These are phyloP conservation scores for Gerris buenoi DNA, from an alignment of 1,140 invertebrate species.

Conservation along the genomic window DNA sequence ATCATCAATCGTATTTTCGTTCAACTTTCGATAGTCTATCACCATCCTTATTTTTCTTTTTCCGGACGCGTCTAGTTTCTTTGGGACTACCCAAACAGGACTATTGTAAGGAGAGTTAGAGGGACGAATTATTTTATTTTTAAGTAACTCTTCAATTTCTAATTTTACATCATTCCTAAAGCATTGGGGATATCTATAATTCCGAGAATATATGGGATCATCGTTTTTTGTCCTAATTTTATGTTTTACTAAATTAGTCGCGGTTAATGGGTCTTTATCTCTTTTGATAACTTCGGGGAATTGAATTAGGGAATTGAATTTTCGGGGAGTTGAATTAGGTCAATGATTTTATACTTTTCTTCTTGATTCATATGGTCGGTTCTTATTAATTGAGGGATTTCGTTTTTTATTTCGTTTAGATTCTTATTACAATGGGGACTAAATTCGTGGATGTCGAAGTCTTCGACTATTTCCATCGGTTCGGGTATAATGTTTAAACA, in stretches of 20 bases:
- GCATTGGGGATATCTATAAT: conserved; percentile 27
- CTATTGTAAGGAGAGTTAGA: conserved; percentile 15
- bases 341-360: not conserved
- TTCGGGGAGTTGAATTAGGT: too few relatives aligned
- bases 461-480: not conserved
- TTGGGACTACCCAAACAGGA: conserved; percentile 17
- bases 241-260: conserved; percentile 21
- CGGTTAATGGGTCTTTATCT: not conserved
- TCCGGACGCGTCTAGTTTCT: conserved; percentile 17
- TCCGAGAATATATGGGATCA: conserved; percentile 22
- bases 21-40: too few relatives aligned
- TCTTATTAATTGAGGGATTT: not conserved
- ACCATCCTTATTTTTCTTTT: conserved; percentile 19
- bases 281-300: not conserved
- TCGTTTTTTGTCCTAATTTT: conserved; percentile 20
- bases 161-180: conserved; percentile 27
- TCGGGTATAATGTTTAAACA: not conserved
- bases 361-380: not conserved
- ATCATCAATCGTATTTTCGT: too few relatives aligned
- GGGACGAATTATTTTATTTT: conserved; percentile 13
- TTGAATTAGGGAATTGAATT: too few relatives aligned
- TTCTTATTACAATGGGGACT: not conserved
- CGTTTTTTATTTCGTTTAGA: not conserved
- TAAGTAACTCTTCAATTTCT: conserved; percentile 23
- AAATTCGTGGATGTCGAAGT: not conserved